Base-by-base conservation (phyloP, 2,797 vertebrate species). In the Lagodon rhomboides region DNA sequence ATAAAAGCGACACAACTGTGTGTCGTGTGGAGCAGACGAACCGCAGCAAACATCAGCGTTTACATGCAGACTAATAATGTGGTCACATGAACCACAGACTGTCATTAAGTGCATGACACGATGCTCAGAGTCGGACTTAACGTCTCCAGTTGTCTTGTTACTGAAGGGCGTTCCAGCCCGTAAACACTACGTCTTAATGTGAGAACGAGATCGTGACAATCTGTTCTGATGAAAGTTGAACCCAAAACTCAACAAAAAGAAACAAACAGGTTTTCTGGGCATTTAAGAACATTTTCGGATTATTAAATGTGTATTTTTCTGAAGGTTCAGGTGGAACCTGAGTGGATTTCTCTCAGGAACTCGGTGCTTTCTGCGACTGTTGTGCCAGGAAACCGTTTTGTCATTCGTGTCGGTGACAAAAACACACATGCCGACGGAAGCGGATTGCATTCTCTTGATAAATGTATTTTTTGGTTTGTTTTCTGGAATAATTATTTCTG, bases 1-100 rank as follows among this genome's bases (percentile, higher is more conserved):
- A 23, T 71, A 65, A 70, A 77, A 70, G 34, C 67, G 46, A 15
- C 11, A 1, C 7, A 65, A 78, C 0, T 20, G 53, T 20, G 53
- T 20, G 46, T 46, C 23, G 44, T 20, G 54, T 34, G 2, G 50
- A 50, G 43, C 59, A 47, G 53, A 64, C 23, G 0, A 41, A 54
- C 50, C 27, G 2, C 75, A 13, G 74, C 68, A 44, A 23, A 4
- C 61, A n/a, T 2, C 58, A 16, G 25, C 4, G 44, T 47, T 27
- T 12, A 16, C 25, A 68, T 13, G n/a, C 16, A 20, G 9, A 43
- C 16, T 13, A 20, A 49, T 47, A 3, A 47, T 20, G 56, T n/a
- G 61, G 62, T 47, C 54, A 41, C 67, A 3, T 3, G 47, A 27
- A 56, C 56, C 30, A 3, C 75, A 60, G 25, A 61, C 68, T 68